Evolutionary conservation across 2,888 invertebrate species (phyloP), one percentile per base, ranked within the genome.

Genomic region (Thalpophila matura): DNA sequence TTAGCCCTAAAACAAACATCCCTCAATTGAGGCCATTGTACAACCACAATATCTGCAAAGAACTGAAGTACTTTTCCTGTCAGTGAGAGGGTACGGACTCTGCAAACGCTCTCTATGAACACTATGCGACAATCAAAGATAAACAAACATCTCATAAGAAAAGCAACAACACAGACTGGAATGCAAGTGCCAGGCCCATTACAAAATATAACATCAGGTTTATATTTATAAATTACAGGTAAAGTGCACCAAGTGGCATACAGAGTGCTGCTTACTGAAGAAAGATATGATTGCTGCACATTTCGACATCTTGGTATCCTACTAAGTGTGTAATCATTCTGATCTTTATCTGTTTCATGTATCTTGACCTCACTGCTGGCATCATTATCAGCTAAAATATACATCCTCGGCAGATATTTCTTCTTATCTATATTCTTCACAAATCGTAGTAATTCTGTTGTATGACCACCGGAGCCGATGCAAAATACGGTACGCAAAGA

Each of bases 111-210:
- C 92, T 99, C 99, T 49, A 99, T 95, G 91, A 98, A 99, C 54
- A 99, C 96, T 61, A 99, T 97, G 85, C 96, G 96, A 60, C 96
- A 96, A 76, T 97, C 94, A 27, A 95, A 88, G n/a, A 98, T 82
- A 75, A 96, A 97, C 0, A 97, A 87, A 65, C 97, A 95, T 88
- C 97, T 97, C 74, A 97, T 93, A 0, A 98, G 45, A 86, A 98
- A 97, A 14, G 97, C 97, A 54, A 97, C 95, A 55, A 97, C 79
- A 93, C 99, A 99, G 56, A 99, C 95, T 3, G 99, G 99, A 63
- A 99, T 96, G 90, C 99, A 99, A 5, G 99, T 99, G 6, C 99
- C 99, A 40, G 99, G 99, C 0, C 99, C 99, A 94, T 99, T 99
- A 91, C 98, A 98, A 46, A 99, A 92, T 79, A 99, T 96, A 77